Base-by-base conservation (phyloP, 2,113 vertebrate genomes). In the Eulemur macaco region DNA sequence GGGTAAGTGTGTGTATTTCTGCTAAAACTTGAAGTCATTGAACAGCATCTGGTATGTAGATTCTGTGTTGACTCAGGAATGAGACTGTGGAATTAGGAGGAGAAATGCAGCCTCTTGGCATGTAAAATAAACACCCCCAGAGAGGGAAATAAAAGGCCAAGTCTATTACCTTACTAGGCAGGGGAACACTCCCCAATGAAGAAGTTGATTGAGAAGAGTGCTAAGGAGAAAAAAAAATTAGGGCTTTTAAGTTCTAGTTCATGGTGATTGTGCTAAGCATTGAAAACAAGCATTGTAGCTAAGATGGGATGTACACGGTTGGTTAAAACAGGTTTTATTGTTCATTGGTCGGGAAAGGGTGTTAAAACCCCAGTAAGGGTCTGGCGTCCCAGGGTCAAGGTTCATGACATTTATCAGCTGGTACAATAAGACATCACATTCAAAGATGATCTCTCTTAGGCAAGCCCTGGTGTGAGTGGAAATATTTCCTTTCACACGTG, bases 41-140 rank as follows among this genome's bases (percentile, higher is more conserved):
- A 45, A 25, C 34, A n/a, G 23, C 31, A 31, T 12, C 13, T 17
- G 25, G 39, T 27, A 4, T 77, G 27, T 66, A 63, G 77, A 60
- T 50, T 97, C 93, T 91, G 58, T 42, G 60, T 60, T 54, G 45
- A 77, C 42, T 56, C 87, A 42, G 82, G 73, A 92, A 94, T 18
- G 25, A 89, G 80, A 68, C 27, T 8, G 0, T 29, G 15, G 47
- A 42, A 18, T 58, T 64, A 63, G 69, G 27, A 73, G 18, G 11
- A 86, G 21, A 29, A 45, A 34, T 73, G 42, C 18, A 60, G 21
- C 86, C 23, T 69, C 10, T 8, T 11, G 50, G 47, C 45, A 18
- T 52, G 20, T 29, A n/a, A 58, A 80, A 42, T 27, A 68, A 78
- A 69, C 69, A 88, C 9, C 27, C 13, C 3, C 29, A n/a, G 25